phyloP scores from a whole-genome alignment of 2,113 vertebrate species.

The Megaleporinus macrocephalus region DNA sequence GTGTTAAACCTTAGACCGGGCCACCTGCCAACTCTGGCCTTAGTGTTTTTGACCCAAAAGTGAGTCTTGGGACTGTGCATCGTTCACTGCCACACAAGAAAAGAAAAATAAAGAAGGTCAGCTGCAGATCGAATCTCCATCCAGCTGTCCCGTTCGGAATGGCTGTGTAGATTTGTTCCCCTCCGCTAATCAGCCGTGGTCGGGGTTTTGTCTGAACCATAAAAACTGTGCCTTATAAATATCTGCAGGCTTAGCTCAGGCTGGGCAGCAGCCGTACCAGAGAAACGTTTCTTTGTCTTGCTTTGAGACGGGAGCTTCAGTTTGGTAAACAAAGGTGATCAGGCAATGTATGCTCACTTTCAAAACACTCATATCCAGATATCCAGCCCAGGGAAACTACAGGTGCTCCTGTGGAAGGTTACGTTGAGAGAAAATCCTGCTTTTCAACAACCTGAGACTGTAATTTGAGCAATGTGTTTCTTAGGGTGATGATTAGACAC shows the following conservation, averaged over 20 bases:
- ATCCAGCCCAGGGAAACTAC: not conserved
- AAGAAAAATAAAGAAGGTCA: not conserved
- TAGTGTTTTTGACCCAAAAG: constrained; percentile 70
- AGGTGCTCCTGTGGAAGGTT: not conserved
- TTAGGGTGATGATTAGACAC: too few species aligned
- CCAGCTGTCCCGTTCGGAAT: not conserved
- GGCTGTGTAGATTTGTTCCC: not conserved
- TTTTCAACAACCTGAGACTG: not conserved
- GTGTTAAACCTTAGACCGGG: constrained; percentile 11
- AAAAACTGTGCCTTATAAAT: constrained; percentile 33
- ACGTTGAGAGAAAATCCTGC: not conserved
- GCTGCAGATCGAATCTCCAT: not conserved
- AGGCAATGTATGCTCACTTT: constrained; percentile 11
- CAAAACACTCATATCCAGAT: too few species aligned
- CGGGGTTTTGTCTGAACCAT: not conserved
- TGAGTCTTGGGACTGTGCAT: constrained; percentile 39
- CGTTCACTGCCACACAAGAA: constrained; percentile 37
- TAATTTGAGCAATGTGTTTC: not conserved
- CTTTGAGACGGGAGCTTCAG: not conserved
- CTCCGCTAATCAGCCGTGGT: constrained; percentile 13
- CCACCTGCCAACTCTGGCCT: constrained; percentile 45
- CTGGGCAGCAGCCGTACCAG: not conserved
- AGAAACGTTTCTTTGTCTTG: constrained; percentile 42
- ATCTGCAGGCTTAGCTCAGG: constrained; percentile 15
- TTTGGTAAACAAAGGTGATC: constrained; percentile 40